Evolutionary conservation across 2,888 invertebrate species (phyloP), one percentile per base, ranked within the genome.

Genomic region (Cephus sareptanus): DNA sequence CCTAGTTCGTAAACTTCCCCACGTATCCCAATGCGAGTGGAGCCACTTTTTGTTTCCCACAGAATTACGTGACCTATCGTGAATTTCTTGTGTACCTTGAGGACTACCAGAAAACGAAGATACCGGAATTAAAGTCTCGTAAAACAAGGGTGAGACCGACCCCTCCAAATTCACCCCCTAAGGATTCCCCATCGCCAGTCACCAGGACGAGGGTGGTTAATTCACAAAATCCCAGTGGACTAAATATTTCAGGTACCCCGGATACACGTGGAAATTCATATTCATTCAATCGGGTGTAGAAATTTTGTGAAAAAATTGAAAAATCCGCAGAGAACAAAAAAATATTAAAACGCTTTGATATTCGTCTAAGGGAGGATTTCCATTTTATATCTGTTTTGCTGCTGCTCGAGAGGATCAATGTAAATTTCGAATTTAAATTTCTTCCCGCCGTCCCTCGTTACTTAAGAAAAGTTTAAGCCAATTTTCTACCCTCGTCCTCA

Each of bases 11-110:
- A 56, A 56, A 23, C 23, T 23, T 56, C 9, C 9, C 23, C 23
- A 23, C 9, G 56, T 56, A 56, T 23, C 56, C 56, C 56, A 23
- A 56, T 9, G 6, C 56, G 23, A 56, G 23, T 9, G 23, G 9
- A 56, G 23, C 9, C 6, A 56, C 23, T 56, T 56, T 56, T 56
- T 23, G 23, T 78, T 37, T 33, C 71, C 84, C 83, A 3, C 89
- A 95, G 94, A 94, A 94, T 80, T 95, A 95, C 88, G 94, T 94
- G 77, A 95, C 95, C 0, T 95, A 95, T 88, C 93, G 94, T 76
- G 95, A 95, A 83, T 95, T 95, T 88, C 89, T 95, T 35, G 93
- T 94, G 79, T 95, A 94, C 85, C 91, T 95, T 77, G 94, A 95
- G 82, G 94, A 94, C 84, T 95, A 94, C 86, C 92, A 94, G 87